Evolutionary conservation across 2,797 vertebrate species (phyloP).

Genomic region (Phrynocephalus guinanensis): DNA sequence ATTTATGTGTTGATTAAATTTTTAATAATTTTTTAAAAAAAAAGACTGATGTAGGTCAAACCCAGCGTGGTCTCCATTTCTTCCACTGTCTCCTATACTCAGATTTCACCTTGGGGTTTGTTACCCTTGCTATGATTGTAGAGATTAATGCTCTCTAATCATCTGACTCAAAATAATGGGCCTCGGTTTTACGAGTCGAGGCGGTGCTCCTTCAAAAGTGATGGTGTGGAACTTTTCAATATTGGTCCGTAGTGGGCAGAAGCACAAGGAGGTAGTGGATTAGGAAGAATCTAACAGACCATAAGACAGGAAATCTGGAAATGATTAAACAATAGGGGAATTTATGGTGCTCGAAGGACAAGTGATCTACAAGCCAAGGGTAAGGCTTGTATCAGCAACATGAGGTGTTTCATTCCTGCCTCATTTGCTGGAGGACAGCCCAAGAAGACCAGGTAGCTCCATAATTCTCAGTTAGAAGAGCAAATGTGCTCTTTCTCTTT

Average conservation of each 20-base stretch:
- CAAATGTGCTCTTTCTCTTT: slow-evolving; percentile 36
- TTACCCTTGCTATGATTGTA: neutral
- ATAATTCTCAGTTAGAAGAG: slow-evolving; percentile 41
- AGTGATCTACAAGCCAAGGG: slow-evolving; percentile 38
- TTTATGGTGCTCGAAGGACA: neutral
- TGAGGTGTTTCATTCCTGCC: slow-evolving; percentile 35
- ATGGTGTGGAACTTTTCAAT: slow-evolving; percentile 27
- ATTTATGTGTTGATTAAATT: too few relatives aligned
- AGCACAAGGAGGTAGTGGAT: neutral
- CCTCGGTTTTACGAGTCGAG: slow-evolving; percentile 3
- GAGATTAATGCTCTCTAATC: slow-evolving; percentile 23
- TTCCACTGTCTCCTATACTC: neutral
- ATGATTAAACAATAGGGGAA: neutral
- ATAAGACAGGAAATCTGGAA: neutral
- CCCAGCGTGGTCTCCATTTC: too few relatives aligned
- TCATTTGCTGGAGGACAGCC: slow-evolving; percentile 45
- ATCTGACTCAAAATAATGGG: neutral
- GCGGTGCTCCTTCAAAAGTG: slow-evolving; percentile 10
- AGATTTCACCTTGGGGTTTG: neutral
- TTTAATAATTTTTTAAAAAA: too few relatives aligned
- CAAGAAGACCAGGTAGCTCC: slow-evolving; percentile 39
- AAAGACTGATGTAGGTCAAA: neutral
- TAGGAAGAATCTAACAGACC: neutral
- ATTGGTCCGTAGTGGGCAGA: neutral
- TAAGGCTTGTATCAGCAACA: slow-evolving; percentile 24